Evolutionary conservation across 2,888 invertebrate genomes (phyloP).

Genomic region (Ariolimax columbianus): DNA sequence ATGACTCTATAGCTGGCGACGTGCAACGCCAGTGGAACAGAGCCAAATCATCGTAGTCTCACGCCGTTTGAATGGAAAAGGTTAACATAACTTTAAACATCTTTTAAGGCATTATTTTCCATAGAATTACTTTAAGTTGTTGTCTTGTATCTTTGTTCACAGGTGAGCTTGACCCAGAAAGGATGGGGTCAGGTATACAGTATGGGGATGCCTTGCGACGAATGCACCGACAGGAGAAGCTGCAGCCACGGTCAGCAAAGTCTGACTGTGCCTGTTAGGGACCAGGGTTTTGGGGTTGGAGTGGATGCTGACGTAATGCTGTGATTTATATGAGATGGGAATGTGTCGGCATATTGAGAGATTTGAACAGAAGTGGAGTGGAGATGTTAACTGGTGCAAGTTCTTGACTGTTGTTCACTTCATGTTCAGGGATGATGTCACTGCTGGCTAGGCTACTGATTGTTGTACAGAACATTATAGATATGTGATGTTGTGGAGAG

Average conservation of each 20-base stretch:
- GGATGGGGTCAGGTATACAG: conserved; percentile 87
- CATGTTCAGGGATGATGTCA: conserved; percentile 1
- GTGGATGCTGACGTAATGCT: background rate
- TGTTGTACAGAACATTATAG: no score
- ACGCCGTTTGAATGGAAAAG: no score
- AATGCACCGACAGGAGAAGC: conserved; percentile 70
- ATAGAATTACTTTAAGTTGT: no score
- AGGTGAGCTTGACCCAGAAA: conserved; percentile 90
- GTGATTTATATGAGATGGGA: conserved; percentile 17
- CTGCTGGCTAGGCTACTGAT: no score
- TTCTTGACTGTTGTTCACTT: background rate
- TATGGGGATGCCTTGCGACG: conserved; percentile 83
- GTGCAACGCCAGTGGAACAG: no score
- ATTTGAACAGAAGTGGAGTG: no score
- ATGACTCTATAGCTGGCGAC: no score
- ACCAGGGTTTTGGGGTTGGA: background rate
- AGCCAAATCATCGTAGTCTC: no score
- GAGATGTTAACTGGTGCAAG: background rate
- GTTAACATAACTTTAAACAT: no score
- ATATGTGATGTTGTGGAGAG: no score
- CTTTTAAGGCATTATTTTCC: no score
- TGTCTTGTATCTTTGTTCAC: conserved; percentile 47
- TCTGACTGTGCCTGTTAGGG: conserved; percentile 70
- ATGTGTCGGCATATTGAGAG: background rate
- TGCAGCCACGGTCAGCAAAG: conserved; percentile 57